Percentiles rank a stretch among this genome's conserved stretches.
Conservation (phyloP, 2,888 invertebrate species). For the Agrotis ipsilon region DNA sequence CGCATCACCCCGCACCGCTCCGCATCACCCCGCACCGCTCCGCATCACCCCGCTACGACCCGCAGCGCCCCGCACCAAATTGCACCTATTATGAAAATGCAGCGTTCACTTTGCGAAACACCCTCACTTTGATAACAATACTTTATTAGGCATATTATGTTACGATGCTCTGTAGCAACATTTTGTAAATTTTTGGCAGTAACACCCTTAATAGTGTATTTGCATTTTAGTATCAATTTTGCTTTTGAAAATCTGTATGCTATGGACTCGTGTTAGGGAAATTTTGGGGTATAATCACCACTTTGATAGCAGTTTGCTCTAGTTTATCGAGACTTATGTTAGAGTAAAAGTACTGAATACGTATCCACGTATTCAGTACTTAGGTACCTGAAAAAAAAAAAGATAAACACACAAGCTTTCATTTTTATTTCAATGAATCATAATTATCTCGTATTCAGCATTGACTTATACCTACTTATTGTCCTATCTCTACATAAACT, state of each 20-base stretch:
- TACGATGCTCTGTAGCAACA: slow-evolving; percentile 41
- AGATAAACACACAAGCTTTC: too few species aligned
- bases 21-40: slow-evolving; percentile 14
- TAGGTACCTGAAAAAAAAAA: background rate
- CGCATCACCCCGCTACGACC: slow-evolving; percentile 23
- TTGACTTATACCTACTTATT: too few species aligned
- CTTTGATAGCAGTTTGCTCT: background rate
- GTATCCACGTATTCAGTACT: background rate
- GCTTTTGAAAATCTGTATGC: slow-evolving; percentile 1
- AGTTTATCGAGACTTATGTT: background rate
- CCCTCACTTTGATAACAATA: slow-evolving; percentile 58
- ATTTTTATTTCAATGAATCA: too few species aligned
- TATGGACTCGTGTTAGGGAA: background rate
- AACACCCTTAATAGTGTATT: slow-evolving; percentile 21
- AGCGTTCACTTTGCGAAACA: slow-evolving; percentile 55
- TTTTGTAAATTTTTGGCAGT: slow-evolving; percentile 47
- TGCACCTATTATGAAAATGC: slow-evolving; percentile 62
- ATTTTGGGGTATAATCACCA: background rate
- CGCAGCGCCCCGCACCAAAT: slow-evolving; percentile 46
- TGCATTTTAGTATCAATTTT: slow-evolving; percentile 39
- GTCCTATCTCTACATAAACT: too few species aligned
- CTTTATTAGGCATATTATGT: slow-evolving; percentile 56
- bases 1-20: slow-evolving; percentile 16
- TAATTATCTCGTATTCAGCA: too few species aligned
- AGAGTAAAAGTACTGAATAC: too few species aligned